A percentile compares a stretch with the other conserved stretches of the same genome.
These are phyloP conservation scores for Alviniconcha strummeri DNA, from an alignment of 2,888 invertebrate genomes.

Conservation along the genomic window DNA sequence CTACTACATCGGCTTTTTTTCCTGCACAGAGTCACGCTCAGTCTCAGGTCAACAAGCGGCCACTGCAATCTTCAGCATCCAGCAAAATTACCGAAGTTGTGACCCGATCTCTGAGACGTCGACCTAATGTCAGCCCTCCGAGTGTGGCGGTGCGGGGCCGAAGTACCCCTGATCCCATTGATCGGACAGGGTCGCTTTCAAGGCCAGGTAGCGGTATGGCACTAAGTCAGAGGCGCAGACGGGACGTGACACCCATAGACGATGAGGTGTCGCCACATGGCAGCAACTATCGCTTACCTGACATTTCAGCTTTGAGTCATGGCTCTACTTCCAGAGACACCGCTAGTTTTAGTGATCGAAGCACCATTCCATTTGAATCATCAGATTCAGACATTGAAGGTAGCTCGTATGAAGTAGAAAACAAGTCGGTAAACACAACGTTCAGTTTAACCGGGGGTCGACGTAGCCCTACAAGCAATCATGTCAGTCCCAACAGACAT, in stretches of 20 bases:
- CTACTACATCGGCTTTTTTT: too few relatives aligned
- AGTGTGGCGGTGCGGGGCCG: slow-evolving; percentile 18
- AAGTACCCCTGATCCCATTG: not conserved
- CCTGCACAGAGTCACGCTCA: not conserved
- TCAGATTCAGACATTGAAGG: slow-evolving; percentile 61
- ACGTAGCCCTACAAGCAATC: slow-evolving; percentile 31
- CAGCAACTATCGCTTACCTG: slow-evolving; percentile 27
- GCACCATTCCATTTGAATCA: slow-evolving; percentile 50
- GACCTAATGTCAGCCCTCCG: slow-evolving; percentile 23
- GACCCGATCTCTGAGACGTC: slow-evolving; percentile 25
- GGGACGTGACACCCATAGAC: slow-evolving; percentile 6
- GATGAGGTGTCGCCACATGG: not conserved
- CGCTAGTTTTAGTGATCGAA: slow-evolving; percentile 17
- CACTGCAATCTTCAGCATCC: slow-evolving; percentile 18
- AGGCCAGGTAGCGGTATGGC: slow-evolving; percentile 11
- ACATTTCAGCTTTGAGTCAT: slow-evolving; percentile 36
- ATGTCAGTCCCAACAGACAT: slow-evolving; percentile 30
- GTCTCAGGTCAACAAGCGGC: not conserved
- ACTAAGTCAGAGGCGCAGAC: not conserved
- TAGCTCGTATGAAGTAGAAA: slow-evolving; percentile 59
- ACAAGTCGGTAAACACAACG: slow-evolving; percentile 62
- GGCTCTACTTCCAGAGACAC: slow-evolving; percentile 4
- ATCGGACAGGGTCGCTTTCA: not conserved
- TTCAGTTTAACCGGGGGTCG: slow-evolving; percentile 37
- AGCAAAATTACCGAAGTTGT: slow-evolving; percentile 31